Conservation (phyloP, 2,888 invertebrate genomes). For the Eledone cirrhosa region DNA sequence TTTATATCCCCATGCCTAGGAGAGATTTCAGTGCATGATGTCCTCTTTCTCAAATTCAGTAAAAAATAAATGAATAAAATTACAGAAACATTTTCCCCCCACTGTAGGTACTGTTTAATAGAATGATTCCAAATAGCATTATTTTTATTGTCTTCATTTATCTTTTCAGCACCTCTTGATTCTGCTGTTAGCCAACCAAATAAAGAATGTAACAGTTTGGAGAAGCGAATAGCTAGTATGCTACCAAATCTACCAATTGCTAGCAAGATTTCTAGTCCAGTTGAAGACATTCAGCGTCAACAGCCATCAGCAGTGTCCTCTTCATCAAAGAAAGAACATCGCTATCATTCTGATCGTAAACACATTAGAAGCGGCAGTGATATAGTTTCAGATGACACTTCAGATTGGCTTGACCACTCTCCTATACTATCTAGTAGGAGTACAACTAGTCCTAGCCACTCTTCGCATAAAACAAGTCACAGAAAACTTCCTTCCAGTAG, state of each 20-base stretch:
- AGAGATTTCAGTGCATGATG: too few species aligned
- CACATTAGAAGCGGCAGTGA: slow-evolving; percentile 1
- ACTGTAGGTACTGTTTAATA: too few species aligned
- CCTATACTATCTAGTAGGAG: not conserved
- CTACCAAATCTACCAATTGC: slow-evolving; percentile 16
- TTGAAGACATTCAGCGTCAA: not conserved
- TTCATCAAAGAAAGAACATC: slow-evolving; percentile 17
- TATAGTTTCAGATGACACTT: slow-evolving; percentile 4
- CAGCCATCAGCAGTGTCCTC: not conserved
- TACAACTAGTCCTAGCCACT: not conserved
- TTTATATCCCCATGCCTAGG: too few species aligned
- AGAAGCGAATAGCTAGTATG: slow-evolving; percentile 24
- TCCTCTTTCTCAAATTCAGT: too few species aligned
- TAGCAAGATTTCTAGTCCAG: slow-evolving; percentile 9
- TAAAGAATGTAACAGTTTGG: slow-evolving; percentile 23
- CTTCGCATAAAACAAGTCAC: not conserved
- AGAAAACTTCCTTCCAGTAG: not conserved
- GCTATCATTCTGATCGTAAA: slow-evolving; percentile 16
- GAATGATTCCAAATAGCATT: too few species aligned
- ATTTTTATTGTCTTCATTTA: too few species aligned
- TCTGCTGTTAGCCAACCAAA: not conserved
- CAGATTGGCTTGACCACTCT: not conserved
- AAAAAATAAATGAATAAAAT: too few species aligned
- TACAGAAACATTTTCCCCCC: too few species aligned
- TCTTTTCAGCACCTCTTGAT: not conserved